Evolutionary conservation across 2,113 vertebrate genomes (phyloP).

Genomic region (Synchiropus splendidus): DNA sequence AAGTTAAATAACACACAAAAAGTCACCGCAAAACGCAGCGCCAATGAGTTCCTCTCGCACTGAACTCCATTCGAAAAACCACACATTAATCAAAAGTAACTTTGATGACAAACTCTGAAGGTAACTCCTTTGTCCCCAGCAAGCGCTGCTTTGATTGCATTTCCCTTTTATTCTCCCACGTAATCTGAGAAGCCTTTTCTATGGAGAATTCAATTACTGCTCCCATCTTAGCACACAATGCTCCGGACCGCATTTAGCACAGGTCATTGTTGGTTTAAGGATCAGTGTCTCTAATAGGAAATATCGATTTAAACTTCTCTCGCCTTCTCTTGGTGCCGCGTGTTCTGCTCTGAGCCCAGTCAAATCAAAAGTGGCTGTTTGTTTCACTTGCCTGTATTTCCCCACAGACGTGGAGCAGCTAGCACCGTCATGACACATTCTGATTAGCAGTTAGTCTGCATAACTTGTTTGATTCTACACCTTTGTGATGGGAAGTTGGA

Average conservation of each 20-base stretch:
- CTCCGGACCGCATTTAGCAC: slow-evolving; percentile 41
- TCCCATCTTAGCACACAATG: slow-evolving; percentile 68
- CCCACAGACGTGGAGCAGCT: slow-evolving; percentile 32
- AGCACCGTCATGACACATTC: slow-evolving; percentile 40
- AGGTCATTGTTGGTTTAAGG: slow-evolving; percentile 60
- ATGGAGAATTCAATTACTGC: slow-evolving; percentile 62
- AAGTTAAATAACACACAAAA: slow-evolving; percentile 1
- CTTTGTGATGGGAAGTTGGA: slow-evolving; percentile 13
- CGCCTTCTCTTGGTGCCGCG: slow-evolving; percentile 13
- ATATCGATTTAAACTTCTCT: slow-evolving; percentile 61
- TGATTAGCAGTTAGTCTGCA: slow-evolving; percentile 54
- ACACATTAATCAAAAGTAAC: slow-evolving; percentile 48
- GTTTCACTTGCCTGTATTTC: slow-evolving; percentile 56
- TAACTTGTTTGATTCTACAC: slow-evolving; percentile 31
- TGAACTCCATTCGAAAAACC: slow-evolving; percentile 9
- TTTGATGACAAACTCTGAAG: slow-evolving; percentile 49
- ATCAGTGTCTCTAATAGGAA: slow-evolving; percentile 61
- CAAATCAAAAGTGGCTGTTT: slow-evolving; percentile 48
- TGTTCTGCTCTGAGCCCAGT: slow-evolving; percentile 33
- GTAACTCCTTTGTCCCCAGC: slow-evolving; percentile 45
- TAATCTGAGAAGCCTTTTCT: slow-evolving; percentile 65
- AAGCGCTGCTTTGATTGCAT: slow-evolving; percentile 44
- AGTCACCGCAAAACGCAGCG: slow-evolving; percentile 10
- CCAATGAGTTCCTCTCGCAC: slow-evolving; percentile 5
- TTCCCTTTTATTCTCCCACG: slow-evolving; percentile 53